Evolutionary conservation across 2,888 invertebrate genomes (phyloP).

Genomic region (Cerastoderma edule): DNA sequence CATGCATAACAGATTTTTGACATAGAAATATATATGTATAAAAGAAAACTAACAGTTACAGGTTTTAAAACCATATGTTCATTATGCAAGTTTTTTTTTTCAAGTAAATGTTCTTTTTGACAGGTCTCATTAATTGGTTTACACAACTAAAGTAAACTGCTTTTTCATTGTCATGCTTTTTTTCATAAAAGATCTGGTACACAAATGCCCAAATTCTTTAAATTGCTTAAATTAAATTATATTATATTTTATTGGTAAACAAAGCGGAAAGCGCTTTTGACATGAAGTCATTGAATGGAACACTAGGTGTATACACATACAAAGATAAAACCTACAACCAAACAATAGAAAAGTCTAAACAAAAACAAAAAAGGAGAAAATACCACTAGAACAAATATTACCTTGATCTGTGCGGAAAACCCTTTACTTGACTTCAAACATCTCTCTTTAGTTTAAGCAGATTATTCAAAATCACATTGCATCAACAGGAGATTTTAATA

Average conservation of each 20-base stretch:
- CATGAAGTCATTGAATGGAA: neutral
- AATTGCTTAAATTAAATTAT: neutral
- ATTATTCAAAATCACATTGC: neutral
- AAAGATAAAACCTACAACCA: constrained; percentile 2
- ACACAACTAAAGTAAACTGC: neutral
- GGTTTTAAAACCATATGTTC: too few species aligned
- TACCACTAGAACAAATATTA: neutral
- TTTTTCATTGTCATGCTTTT: neutral
- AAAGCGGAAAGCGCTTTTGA: constrained; percentile 6
- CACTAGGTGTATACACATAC: neutral
- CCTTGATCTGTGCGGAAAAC: neutral
- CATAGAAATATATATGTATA: too few species aligned
- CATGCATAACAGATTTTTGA: too few species aligned
- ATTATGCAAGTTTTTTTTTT: too few species aligned
- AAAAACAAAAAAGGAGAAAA: neutral
- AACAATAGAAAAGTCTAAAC: neutral
- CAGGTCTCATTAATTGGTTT: too few species aligned
- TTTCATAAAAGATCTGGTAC: neutral
- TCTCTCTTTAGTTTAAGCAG: too few species aligned
- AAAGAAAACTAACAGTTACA: too few species aligned
- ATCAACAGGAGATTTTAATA: neutral
- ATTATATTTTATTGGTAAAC: neutral
- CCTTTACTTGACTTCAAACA: too few species aligned
- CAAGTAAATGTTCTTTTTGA: too few species aligned
- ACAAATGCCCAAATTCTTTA: neutral